Base-by-base conservation (phyloP, 2,797 vertebrate genomes). In the Sternarchorhynchus goeldii region DNA sequence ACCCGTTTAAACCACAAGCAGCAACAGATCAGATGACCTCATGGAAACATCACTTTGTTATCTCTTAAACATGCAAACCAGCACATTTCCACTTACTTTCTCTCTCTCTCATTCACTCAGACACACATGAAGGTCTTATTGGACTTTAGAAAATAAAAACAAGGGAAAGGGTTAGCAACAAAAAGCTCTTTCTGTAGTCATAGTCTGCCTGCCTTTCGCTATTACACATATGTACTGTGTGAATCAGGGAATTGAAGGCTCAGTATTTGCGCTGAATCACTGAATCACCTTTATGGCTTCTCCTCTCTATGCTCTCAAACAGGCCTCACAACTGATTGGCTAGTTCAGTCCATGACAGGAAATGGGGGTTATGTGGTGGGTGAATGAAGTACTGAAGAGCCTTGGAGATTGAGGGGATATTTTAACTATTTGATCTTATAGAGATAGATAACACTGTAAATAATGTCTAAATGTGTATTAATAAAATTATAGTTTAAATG, bases 321-420 rank as follows among this genome's bases (percentile, higher is more conserved):
- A 87, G 89, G 92, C 91, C 91, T 91, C 90, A 88, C 87, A 74
- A 92, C 89, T 87, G 91, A 93, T 93, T 92, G 92, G 92, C 89
- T 90, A 88, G 89, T 90, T 89, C 88, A 86, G 91, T 82, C 89
- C 85, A 86, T 89, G 88, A 90, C 90, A 91, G 90, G 92, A 93
- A 94, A 89, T 91, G 92, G 91, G 91, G 91, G 91, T 90, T 86
- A 85, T 88, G 79, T 80, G 72, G 87, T 84, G 91, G 89, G 84
- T 72, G 77, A 75, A 70, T 72, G 83, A 10, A 78, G 60, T 56
- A 25, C 34, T 6, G n/a, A 57, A 56, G 86, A 39, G 39, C 34
- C 0, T 5, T 39, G 18, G 34, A n/a, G 18, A 4, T 8, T 39
- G 32, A 32, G 29, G 31, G 31, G 4, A 8, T 45, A 45, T 45